Conservation (phyloP, 1,140 invertebrate genomes). For the Hyles vespertilio region DNA sequence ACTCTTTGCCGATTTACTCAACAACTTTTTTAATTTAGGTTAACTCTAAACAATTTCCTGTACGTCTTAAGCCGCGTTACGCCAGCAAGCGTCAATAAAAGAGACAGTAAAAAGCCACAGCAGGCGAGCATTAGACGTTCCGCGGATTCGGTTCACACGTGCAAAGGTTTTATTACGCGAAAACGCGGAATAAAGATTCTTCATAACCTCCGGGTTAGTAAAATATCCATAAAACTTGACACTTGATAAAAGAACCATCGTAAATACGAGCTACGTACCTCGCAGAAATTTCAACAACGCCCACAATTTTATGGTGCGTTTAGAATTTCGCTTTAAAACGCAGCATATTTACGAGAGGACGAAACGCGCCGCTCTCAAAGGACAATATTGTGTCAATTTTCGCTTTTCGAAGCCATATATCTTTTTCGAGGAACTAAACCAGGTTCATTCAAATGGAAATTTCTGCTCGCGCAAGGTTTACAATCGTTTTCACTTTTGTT, state of each 20-base stretch:
- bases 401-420: constrained; percentile 41
- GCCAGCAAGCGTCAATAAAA: too few species aligned
- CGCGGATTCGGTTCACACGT: too few species aligned
- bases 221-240: constrained; percentile 7
- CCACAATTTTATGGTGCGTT: constrained; percentile 7
- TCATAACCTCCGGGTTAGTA: constrained; percentile 1
- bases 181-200: neutral
- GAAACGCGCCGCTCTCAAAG: constrained; percentile 28
- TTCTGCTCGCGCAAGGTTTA: constrained; percentile 2
- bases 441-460: constrained; percentile 41
- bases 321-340: constrained; percentile 19
- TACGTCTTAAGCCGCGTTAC: too few species aligned
- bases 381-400: constrained; percentile 52
- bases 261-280: constrained; percentile 6
- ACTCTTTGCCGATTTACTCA: too few species aligned
- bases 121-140: too few species aligned
- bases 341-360: constrained; percentile 22
- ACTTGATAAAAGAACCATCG: constrained; percentile 9
- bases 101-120: too few species aligned
- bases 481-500: constrained; percentile 6
- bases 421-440: constrained; percentile 32
- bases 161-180: too few species aligned
- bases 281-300: neutral
- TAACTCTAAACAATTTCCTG: too few species aligned
- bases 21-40: too few species aligned